Evolutionary conservation across 1,140 invertebrate genomes (phyloP).

Genomic region (Sitobion miscanthi): DNA sequence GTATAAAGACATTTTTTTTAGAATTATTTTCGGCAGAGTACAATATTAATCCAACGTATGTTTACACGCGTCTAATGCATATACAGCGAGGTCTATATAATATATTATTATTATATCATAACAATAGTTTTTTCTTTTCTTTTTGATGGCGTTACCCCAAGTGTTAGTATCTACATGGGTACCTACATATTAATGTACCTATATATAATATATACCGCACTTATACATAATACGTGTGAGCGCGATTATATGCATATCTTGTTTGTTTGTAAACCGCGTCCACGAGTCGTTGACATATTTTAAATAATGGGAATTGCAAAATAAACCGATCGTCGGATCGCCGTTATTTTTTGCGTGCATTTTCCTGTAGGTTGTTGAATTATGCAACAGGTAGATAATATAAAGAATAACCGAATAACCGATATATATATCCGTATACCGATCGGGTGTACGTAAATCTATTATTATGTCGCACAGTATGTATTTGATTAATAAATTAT

Average conservation of each 20-base stretch:
- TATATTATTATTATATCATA: neutral
- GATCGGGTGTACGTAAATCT: neutral
- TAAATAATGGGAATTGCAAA: slow-evolving; percentile 21
- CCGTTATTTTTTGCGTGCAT: slow-evolving; percentile 46
- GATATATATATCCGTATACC: neutral
- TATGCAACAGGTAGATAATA: slow-evolving; percentile 52
- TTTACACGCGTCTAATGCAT: neutral
- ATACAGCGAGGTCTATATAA: neutral
- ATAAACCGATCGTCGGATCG: slow-evolving; percentile 36
- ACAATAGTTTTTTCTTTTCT: slow-evolving; percentile 1
- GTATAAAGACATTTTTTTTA: neutral
- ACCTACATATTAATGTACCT: neutral
- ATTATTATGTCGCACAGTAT: neutral
- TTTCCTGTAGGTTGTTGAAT: slow-evolving; percentile 21
- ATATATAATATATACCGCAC: neutral
- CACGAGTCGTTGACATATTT: neutral
- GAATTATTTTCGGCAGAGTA: neutral
- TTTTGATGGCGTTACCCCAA: slow-evolving; percentile 10
- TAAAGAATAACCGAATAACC: slow-evolving; percentile 15
- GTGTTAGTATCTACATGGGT: too few species aligned
- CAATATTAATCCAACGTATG: neutral
- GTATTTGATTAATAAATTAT: slow-evolving; percentile 50
- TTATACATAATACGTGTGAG: neutral
- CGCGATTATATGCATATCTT: neutral
- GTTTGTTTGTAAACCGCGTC: slow-evolving; percentile 4